Evolutionary conservation across 1,140 invertebrate species (phyloP).

Genomic region (Dufourea novaeangliae): DNA sequence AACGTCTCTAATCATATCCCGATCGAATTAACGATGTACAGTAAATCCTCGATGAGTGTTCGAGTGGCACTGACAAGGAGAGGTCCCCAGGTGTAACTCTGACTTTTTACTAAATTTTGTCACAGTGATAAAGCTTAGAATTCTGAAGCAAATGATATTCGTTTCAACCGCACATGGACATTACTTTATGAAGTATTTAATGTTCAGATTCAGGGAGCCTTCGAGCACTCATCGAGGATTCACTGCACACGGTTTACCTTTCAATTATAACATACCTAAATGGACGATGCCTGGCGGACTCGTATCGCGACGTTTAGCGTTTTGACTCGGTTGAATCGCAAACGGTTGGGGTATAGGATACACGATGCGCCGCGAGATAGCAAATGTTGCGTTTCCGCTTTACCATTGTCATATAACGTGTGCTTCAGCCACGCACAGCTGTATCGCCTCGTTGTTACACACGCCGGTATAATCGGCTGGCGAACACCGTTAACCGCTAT

Average conservation of each 20-base stretch:
- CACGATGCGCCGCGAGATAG: conserved; percentile 30
- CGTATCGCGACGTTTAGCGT: not conserved
- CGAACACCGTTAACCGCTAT: conserved; percentile 16
- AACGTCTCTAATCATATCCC: no score
- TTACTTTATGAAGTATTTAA: no score
- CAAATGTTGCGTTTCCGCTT: conserved; percentile 32
- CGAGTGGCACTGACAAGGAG: no score
- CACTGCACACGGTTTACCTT: no score
- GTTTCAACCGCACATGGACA: no score
- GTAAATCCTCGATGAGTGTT: no score
- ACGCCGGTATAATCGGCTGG: not conserved
- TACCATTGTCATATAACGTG: conserved; percentile 4
- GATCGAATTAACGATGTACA: not conserved
- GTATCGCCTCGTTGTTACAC: not conserved
- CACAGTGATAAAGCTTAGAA: no score
- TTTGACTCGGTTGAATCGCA: conserved; percentile 36
- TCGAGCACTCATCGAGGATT: no score
- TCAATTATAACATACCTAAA: not conserved
- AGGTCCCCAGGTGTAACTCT: no score
- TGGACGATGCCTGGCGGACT: not conserved
- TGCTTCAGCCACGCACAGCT: not conserved
- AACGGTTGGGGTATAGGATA: not conserved
- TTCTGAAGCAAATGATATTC: no score
- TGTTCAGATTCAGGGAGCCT: no score
- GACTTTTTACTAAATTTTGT: no score